Evolutionary conservation across 2,888 invertebrate genomes (phyloP), one percentile per base, ranked within the genome.

Genomic region (Myathropa florea): DNA sequence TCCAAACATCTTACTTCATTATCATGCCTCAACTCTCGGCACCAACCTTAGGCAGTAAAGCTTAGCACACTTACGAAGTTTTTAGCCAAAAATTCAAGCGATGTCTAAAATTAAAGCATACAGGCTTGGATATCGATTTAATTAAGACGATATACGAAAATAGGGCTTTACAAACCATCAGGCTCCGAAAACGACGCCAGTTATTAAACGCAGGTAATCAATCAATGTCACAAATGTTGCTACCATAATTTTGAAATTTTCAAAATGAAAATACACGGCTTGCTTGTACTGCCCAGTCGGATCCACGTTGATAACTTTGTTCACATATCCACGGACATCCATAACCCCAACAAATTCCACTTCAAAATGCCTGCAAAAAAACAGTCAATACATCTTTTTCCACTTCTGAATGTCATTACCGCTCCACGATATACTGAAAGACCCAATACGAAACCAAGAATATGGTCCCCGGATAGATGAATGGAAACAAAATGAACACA

Each of bases 381-480:
- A 30, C 14, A 21, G 0, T 18, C n/a, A 3, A 18, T 36, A 6
- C 0, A 64, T 12, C 23, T 21, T n/a, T 7, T 2, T 10, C 4
- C 23, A 36, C 2, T 14, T 12, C 18, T 0, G 39, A 14, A 12
- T 4, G 2, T 4, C 4, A 10, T 36, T 46, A 85, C 85, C 63
- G 81, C n/a, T 85, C 68, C 33, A 2, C 53, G 36, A 85, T 21
- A 24, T 33, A 73, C 24, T 85, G 85, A 26, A 85, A 4, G 4
- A 85, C 55, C 85, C 85, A 85, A 24, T 81, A 77, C 3, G 23
- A 18, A 6, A 73, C 59, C 9, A 81, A 28, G 1, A 77, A 21
- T 24, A 77, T 30, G 10, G 77, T 60, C n/a, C n/a, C 57, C 21
- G 77, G 81, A 68, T 85, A 85, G 28, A 85, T 67, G 14, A 77